Conservation (phyloP, 2,888 invertebrate species). For the Chrysolina americana region DNA sequence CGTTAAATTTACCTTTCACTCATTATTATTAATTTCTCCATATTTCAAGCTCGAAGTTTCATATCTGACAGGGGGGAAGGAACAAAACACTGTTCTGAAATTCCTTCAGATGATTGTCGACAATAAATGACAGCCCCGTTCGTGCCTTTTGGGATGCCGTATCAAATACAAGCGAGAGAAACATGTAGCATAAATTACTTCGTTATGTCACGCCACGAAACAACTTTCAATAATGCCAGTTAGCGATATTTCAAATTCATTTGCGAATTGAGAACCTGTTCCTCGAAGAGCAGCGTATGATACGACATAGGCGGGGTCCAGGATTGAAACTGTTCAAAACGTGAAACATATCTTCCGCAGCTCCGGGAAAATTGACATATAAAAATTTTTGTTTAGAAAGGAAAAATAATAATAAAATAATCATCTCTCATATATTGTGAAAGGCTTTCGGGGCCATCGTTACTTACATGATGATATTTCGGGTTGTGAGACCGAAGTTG, state of each 20-base stretch:
- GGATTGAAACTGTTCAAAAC: not conserved
- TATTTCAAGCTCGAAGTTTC: no score
- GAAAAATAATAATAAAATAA: no score
- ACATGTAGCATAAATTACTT: slow-evolving; percentile 12
- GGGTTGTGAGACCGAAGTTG: no score
- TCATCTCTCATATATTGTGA: no score
- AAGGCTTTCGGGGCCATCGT: no score
- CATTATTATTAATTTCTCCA: no score
- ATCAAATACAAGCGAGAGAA: not conserved
- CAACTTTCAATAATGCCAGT: slow-evolving; percentile 10
- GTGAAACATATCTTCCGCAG: not conserved
- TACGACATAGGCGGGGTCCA: not conserved
- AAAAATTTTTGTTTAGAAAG: no score
- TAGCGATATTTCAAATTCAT: slow-evolving; percentile 6
- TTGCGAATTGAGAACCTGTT: not conserved
- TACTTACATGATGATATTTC: no score
- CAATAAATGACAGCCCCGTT: not conserved
- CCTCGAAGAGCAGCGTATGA: not conserved
- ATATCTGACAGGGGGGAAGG: no score
- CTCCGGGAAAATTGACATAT: no score
- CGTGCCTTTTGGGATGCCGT: not conserved
- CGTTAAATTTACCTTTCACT: no score
- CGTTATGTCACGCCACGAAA: slow-evolving; percentile 6
- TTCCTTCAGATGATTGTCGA: not conserved
- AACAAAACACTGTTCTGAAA: no score